Base-by-base conservation (phyloP, 1,140 invertebrate genomes). In the Dendroctonus valens region DNA sequence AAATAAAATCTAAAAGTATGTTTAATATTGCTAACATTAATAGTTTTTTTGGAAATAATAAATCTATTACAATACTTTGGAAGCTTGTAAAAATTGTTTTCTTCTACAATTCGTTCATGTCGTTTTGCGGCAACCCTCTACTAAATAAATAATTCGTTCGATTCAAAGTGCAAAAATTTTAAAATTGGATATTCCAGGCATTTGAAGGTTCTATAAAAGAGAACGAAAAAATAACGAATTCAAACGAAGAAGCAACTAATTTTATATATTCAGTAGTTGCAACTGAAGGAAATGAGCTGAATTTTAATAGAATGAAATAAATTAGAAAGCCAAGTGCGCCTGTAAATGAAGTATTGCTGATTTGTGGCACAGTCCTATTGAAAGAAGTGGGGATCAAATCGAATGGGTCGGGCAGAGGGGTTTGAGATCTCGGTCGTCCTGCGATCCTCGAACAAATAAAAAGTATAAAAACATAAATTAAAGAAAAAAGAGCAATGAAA, bases 321-420 rank as follows among this genome's bases (percentile, higher is more conserved):
- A 67, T 67, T 67, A 67, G 65, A 62, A 55, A 62, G 51, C 41
- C 59, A 64, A 68, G 67, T 67, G 59, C 65, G 65, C 58, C 64
- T 68, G 67, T 59, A 68, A 68, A 68, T 68, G 67, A 68, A 68
- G 67, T 68, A 68, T 68, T 63, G 54, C 67, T 68, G 67, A 68
- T 68, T 68, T 68, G 67, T 68, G 60, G 67, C 51, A 41, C 52
- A 11, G 49, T 37, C 51, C 61, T 63, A 68, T 68, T 68, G 65
- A 63, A 68, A 68, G 58, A 68, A 64, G 67, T 68, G 55, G 67
- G 67, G 60, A 68, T 53, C 61, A 63, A 68, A 68, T 68, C 67
- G 60, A 57, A 54, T 64, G 37, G 61, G 59, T 66, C 49, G 55
- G 65, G 40, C 54, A 44, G 44, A 51, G 15, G 40, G 64, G 38